Percentiles rank a stretch among this genome's conserved stretches.
Conservation (phyloP, 2,888 invertebrate species). For the Drosophila birchii region DNA sequence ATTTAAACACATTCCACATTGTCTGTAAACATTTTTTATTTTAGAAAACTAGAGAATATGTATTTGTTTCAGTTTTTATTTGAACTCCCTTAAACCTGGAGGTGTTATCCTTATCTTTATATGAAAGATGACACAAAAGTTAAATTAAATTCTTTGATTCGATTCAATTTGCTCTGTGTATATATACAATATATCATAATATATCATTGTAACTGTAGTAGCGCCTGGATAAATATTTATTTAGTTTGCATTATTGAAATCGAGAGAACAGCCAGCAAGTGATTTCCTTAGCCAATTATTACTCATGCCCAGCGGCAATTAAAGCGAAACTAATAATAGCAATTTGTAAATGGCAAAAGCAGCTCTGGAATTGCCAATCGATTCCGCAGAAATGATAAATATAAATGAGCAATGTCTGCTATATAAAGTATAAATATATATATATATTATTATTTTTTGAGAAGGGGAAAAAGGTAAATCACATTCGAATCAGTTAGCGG, state of each 20-base stretch:
- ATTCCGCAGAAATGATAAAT: constrained; percentile 41
- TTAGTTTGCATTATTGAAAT: constrained; percentile 22
- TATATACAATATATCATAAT: background rate
- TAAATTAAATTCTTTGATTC: background rate
- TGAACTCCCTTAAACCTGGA: background rate
- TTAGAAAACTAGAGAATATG: too few species aligned
- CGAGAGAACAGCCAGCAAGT: constrained; percentile 32
- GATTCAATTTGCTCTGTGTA: background rate
- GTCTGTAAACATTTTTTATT: background rate
- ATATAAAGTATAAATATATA: constrained; percentile 1
- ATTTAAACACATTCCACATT: background rate
- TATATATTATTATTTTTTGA: background rate
- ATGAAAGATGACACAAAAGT: fast-evolving
- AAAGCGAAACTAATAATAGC: constrained; percentile 62
- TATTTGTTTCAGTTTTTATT: background rate
- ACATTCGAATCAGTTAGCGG: constrained; percentile 10
- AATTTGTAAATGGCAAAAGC: constrained; percentile 52
- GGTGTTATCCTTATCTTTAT: background rate
- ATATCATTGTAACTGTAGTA: background rate
- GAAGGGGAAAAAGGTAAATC: constrained; percentile 17
- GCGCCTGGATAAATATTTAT: constrained; percentile 34
- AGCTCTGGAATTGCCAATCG: constrained; percentile 42
- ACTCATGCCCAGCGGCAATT: constrained; percentile 59
- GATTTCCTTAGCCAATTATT: constrained; percentile 56
- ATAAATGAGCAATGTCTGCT: constrained; percentile 17